Conservation (phyloP, 2,797 vertebrate species). For the Sparidentex hasta region DNA sequence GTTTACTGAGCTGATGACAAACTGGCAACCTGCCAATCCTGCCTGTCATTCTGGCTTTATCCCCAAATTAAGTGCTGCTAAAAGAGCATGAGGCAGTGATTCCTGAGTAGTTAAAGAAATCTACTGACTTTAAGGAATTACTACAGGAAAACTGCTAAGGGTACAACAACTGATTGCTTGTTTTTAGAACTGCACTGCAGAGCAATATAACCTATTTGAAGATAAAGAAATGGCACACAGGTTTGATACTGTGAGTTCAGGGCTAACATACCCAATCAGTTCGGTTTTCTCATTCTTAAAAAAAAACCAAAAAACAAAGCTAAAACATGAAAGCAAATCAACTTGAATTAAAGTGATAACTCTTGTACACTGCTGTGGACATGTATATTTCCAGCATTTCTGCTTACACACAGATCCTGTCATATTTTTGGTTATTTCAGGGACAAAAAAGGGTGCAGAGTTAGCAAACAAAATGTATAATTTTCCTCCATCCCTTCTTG, state of each 20-base stretch:
- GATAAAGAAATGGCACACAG: background rate
- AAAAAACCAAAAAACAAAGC: background rate
- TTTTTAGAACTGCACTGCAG: background rate
- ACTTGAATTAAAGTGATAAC: background rate
- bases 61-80: background rate
- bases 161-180: background rate
- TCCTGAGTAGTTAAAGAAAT: background rate
- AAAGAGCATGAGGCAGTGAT: background rate
- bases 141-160: background rate
- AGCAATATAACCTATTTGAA: background rate
- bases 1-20: slow-evolving; percentile 8
- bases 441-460: no score
- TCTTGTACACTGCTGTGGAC: background rate
- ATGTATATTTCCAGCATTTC: no score
- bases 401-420: no score
- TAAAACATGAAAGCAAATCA: background rate
- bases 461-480: background rate
- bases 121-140: background rate
- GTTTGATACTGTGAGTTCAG: background rate
- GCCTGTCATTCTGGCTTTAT: background rate
- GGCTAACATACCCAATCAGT: background rate
- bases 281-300: background rate
- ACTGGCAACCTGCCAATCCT: slow-evolving; percentile 6
- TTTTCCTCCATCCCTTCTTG: background rate
- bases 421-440: no score